Evolutionary conservation across 2,888 invertebrate genomes (phyloP).

Genomic region (Lacanobia oleracea): DNA sequence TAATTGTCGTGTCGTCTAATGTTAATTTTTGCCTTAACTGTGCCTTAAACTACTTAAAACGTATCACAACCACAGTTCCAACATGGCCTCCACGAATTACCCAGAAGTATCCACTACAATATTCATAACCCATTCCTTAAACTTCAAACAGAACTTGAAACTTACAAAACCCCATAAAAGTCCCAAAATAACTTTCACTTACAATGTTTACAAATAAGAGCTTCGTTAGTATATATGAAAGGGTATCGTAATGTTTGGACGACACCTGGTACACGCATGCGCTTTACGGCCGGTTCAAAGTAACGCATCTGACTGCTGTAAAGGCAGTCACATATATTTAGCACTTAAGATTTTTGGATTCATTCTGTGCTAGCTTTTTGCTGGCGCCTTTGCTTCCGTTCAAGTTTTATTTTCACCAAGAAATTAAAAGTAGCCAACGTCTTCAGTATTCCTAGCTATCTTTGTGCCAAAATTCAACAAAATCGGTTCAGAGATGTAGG

Average conservation of each 20-base stretch:
- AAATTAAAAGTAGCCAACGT: too few relatives aligned
- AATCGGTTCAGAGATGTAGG: too few relatives aligned
- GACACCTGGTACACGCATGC: slow-evolving; percentile 66
- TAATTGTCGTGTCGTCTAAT: too few relatives aligned
- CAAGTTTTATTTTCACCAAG: too few relatives aligned
- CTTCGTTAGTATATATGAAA: slow-evolving; percentile 61
- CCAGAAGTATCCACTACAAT: slow-evolving; percentile 14
- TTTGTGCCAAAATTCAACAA: too few relatives aligned
- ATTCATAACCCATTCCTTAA: slow-evolving; percentile 49
- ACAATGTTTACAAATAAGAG: slow-evolving; percentile 65
- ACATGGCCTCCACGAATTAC: slow-evolving; percentile 20
- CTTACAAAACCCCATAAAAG: slow-evolving; percentile 54
- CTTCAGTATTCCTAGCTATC: too few relatives aligned
- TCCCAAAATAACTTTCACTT: slow-evolving; percentile 63
- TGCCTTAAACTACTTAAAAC: background rate
- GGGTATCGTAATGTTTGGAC: slow-evolving; percentile 60
- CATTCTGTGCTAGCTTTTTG: background rate
- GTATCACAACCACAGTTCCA: background rate
- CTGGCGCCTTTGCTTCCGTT: background rate
- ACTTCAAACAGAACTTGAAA: slow-evolving; percentile 58
- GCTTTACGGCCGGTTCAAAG: slow-evolving; percentile 45
- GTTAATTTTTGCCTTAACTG: too few relatives aligned
- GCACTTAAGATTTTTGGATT: too few relatives aligned
- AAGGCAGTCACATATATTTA: slow-evolving; percentile 25
- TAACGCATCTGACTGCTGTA: slow-evolving; percentile 55